Evolutionary conservation across 2,797 vertebrate species (phyloP), one percentile per base, ranked within the genome.

Genomic region (Xenops minutus): DNA sequence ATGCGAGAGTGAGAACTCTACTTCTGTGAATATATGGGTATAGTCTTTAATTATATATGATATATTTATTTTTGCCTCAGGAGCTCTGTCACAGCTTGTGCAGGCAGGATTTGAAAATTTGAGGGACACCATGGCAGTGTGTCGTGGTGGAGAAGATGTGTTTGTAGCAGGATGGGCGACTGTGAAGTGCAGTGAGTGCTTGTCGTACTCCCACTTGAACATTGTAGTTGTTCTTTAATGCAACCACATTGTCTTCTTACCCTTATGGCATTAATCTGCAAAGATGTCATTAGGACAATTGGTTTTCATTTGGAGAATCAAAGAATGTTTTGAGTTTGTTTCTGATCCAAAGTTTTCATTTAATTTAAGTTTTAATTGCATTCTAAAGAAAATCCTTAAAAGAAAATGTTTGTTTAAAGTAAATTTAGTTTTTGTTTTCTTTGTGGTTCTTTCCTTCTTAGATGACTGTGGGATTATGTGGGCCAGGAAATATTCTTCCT

Each of bases 41-140:
- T 58, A 81, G 82, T 87, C 77, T 93, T 96, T 96, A 95, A 93
- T 96, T 96, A 96, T 92, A 76, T 75, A 96, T 93, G 91, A 80
- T 95, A 15, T 89, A 91, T 95, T 96, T 96, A 91, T 91, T 96
- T 96, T 94, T 96, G 96, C 92, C 88, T 94, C 49, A 2, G 92
- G 91, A 94, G 75, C 71, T 89, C 94, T 94, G 75, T 95, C 94
- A 84, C 32, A 89, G 72, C 43, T 88, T 92, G 91, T 84, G 85
- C 79, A 89, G 85, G 61, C 61, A 85, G 79, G 89, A 86, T 84
- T 83, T 94, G 64, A 86, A 43, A 91, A 58, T 87, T 86, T 0
- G 9, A 94, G 46, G 91, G 77, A 55, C 77, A 48, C 54, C 20
- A 2, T 74, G 84, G 89, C 83, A 84, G 30, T 18, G 43, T 82